These are phyloP conservation scores for Aythya fuligula DNA, from an alignment of 2,797 vertebrate species.

Conservation along the genomic window DNA sequence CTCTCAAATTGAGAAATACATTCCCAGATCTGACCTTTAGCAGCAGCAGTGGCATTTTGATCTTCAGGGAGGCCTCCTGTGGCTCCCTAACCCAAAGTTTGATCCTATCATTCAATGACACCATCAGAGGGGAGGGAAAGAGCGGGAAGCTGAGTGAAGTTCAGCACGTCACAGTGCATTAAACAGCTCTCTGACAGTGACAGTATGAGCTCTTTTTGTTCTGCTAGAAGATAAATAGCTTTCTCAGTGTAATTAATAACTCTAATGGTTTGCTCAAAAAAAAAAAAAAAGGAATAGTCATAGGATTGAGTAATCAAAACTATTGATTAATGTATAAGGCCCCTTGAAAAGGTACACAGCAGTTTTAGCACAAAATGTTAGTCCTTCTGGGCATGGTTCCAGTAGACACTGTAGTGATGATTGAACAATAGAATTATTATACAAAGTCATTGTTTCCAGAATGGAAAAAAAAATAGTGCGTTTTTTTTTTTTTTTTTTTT, in stretches of 20 bases:
- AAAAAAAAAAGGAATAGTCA: conserved; percentile 37
- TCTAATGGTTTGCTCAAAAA: conserved; percentile 25
- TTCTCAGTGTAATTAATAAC: conserved; percentile 63
- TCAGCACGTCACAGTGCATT: background rate
- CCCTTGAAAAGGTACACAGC: background rate
- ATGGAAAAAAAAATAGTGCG: background rate
- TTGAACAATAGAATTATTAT: conserved; percentile 11
- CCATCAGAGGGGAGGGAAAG: background rate
- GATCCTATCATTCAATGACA: background rate
- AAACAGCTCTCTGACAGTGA: background rate
- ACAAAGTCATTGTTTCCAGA: conserved; percentile 33
- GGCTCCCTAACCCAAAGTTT: background rate
- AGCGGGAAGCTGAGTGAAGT: background rate
- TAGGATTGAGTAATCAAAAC: conserved; percentile 60
- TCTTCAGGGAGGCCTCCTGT: conserved; percentile 7
- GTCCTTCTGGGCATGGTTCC: conserved; percentile 41
- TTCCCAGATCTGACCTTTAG: conserved; percentile 37
- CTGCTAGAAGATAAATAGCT: conserved; percentile 55
- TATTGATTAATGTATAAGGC: conserved; percentile 47
- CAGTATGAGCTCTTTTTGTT: background rate
- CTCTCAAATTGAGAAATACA: background rate
- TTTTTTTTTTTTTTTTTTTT: background rate
- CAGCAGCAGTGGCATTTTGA: background rate
- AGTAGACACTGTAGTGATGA: background rate
- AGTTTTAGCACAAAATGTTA: conserved; percentile 26